These are phyloP conservation scores for Atrina japonica DNA, from an alignment of 2,888 invertebrate species.

Conservation along the genomic window DNA sequence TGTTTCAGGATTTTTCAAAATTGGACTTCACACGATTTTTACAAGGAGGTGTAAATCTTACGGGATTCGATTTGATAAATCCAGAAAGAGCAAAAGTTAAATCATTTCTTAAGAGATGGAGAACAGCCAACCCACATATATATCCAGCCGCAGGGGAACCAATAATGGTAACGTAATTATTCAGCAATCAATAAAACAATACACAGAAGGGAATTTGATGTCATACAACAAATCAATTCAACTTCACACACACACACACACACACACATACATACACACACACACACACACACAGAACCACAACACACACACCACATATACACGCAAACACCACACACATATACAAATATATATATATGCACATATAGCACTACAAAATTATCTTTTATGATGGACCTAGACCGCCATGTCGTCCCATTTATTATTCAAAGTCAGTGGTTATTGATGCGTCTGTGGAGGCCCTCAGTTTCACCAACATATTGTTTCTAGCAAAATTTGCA, in stretches of 20 bases:
- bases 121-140: constrained; percentile 38
- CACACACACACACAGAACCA: too few relatives aligned
- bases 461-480: too few relatives aligned
- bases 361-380: too few relatives aligned
- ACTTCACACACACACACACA: background rate
- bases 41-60: constrained; percentile 97
- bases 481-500: too few relatives aligned
- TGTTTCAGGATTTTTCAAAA: constrained; percentile 92
- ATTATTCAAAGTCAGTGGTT: too few relatives aligned
- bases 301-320: too few relatives aligned
- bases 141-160: constrained; percentile 45
- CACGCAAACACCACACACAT: too few relatives aligned
- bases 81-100: constrained; percentile 82
- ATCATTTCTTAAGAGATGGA: constrained; percentile 52
- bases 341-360: too few relatives aligned
- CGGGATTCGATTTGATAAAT: constrained; percentile 94
- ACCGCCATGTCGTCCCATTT: too few relatives aligned
- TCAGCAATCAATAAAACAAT: background rate
- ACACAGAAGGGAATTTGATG: background rate
- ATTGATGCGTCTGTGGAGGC: too few relatives aligned
- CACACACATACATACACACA: too few relatives aligned
- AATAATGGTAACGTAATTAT: constrained; percentile 39
- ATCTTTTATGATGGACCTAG: too few relatives aligned
- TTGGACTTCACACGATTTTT: constrained; percentile 96
- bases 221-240: background rate